These are phyloP conservation scores for Chrysolina haemoptera DNA, from an alignment of 2,888 invertebrate species.

Conservation along the genomic window DNA sequence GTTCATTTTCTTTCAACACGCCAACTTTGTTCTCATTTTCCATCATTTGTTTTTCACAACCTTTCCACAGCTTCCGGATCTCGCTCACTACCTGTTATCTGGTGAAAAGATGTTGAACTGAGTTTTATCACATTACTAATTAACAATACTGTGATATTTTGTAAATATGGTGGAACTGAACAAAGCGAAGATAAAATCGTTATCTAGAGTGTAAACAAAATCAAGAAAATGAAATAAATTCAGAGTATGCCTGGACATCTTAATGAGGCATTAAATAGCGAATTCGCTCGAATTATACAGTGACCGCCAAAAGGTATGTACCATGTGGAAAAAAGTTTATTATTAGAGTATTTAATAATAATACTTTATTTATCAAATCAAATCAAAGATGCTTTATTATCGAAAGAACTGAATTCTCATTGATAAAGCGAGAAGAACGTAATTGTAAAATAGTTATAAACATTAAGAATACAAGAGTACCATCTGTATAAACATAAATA, in stretches of 20 bases:
- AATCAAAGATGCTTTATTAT: too few species aligned
- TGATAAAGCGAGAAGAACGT: too few species aligned
- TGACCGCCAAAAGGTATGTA: too few species aligned
- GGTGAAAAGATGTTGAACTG: not conserved
- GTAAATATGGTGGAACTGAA: not conserved
- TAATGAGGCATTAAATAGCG: too few species aligned
- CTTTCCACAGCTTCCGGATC: not conserved
- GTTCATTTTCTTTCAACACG: slow-evolving; percentile 20
- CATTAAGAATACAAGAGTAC: too few species aligned
- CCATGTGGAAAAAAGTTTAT: too few species aligned
- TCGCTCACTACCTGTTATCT: not conserved
- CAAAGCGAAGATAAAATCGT: not conserved
- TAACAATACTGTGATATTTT: not conserved
- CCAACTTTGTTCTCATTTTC: slow-evolving; percentile 1
- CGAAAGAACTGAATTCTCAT: too few species aligned
- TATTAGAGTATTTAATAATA: too few species aligned
- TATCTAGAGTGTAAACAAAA: not conserved
- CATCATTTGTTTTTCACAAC: slow-evolving; percentile 6
- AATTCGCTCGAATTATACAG: too few species aligned
- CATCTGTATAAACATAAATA: too few species aligned
- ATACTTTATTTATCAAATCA: too few species aligned
- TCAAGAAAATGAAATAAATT: not conserved
- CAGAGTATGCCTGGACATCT: not conserved
- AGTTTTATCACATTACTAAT: not conserved
- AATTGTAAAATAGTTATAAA: too few species aligned